Evolutionary conservation across 2,113 vertebrate species (phyloP).

Genomic region (Ptilonorhynchus violaceus): DNA sequence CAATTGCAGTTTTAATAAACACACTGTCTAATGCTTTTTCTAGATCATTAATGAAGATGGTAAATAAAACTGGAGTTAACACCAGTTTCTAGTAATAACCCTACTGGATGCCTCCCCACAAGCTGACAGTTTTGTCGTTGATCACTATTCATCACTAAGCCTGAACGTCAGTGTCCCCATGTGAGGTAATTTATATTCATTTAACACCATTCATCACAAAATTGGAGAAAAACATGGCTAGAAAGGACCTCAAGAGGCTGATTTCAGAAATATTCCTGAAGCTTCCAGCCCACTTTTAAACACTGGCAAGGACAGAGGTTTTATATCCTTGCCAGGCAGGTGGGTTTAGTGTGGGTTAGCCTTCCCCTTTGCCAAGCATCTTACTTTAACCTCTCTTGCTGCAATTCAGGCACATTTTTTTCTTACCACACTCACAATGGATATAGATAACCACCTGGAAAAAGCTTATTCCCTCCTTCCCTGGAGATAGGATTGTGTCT

Average conservation of each 20-base stretch:
- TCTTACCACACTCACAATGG: not conserved
- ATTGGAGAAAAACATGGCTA: slow-evolving; percentile 18
- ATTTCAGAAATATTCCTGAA: slow-evolving; percentile 29
- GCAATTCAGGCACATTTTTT: not conserved
- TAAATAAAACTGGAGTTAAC: slow-evolving; percentile 51
- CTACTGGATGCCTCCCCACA: slow-evolving; percentile 33
- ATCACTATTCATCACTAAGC: slow-evolving; percentile 53
- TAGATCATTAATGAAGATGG: slow-evolving; percentile 53
- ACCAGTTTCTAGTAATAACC: slow-evolving; percentile 50
- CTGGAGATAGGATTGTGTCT: not conserved
- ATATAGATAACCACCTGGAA: not conserved
- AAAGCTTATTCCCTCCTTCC: not conserved
- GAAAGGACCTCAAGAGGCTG: slow-evolving; percentile 14
- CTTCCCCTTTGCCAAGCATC: not conserved
- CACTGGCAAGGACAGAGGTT: not conserved
- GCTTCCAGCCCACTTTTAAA: not conserved
- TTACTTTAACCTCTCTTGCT: not conserved
- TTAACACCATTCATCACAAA: slow-evolving; percentile 47
- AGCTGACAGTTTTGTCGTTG: slow-evolving; percentile 50
- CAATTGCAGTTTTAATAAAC: slow-evolving; percentile 51
- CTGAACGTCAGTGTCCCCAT: not conserved
- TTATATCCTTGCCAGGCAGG: not conserved
- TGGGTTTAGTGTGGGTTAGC: not conserved
- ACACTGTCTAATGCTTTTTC: slow-evolving; percentile 14
- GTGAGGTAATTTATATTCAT: slow-evolving; percentile 63